Evolutionary conservation across 2,888 invertebrate species (phyloP).

Genomic region (Spialia ferax): DNA sequence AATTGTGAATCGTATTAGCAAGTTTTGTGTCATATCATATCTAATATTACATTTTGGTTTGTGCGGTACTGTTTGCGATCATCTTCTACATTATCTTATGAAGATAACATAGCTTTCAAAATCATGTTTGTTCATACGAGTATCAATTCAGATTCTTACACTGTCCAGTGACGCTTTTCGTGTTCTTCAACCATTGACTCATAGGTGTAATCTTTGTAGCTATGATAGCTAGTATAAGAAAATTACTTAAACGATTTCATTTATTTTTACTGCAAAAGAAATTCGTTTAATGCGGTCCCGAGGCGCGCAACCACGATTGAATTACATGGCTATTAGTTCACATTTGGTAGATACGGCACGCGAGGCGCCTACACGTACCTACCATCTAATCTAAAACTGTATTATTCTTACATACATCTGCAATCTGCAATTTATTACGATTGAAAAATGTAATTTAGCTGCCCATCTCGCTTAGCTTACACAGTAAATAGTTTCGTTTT

Average conservation of each 20-base stretch:
- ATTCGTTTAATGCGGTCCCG: constrained; percentile 40
- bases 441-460: constrained; percentile 38
- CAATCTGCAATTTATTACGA: constrained; percentile 40
- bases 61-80: too few relatives aligned
- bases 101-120: background rate
- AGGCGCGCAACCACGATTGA: constrained; percentile 55
- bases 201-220: constrained; percentile 6
- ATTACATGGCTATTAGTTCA: constrained; percentile 69
- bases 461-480: constrained; percentile 9
- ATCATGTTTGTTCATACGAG: background rate
- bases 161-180: background rate
- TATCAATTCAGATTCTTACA: background rate
- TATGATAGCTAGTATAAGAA: constrained; percentile 5
- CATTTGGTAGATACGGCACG: constrained; percentile 62
- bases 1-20: too few relatives aligned
- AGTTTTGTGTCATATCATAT: too few relatives aligned
- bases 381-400: constrained; percentile 26
- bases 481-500: constrained; percentile 30
- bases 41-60: too few relatives aligned
- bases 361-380: constrained; percentile 49
- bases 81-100: too few relatives aligned
- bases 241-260: constrained; percentile 36
- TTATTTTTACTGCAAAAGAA: constrained; percentile 43
- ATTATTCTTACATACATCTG: constrained; percentile 35
- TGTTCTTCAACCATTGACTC: background rate